Evolutionary conservation across 1,140 invertebrate genomes (phyloP).

Genomic region (Berghia stephanieae): DNA sequence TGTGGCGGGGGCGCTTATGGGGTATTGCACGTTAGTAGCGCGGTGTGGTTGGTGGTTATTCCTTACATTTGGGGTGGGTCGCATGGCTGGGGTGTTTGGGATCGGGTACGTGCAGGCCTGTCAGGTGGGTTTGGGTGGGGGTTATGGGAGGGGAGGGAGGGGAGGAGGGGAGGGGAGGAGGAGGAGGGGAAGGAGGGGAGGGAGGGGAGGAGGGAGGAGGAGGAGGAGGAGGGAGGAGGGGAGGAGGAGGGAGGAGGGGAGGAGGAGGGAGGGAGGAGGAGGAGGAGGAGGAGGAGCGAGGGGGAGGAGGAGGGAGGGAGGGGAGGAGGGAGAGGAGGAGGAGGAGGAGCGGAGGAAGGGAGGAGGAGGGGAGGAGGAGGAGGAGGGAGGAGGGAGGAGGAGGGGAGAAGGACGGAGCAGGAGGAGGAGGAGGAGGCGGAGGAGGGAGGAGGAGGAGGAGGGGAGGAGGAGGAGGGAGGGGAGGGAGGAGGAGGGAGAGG

Average conservation of each 20-base stretch:
- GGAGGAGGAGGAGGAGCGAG: not conserved
- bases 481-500: no score
- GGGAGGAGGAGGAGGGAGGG: no score
- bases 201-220: not conserved
- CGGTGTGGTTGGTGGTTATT: no score
- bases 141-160: not conserved
- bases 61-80: no score
- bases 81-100: no score
- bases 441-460: no score
- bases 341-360: not conserved
- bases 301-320: not conserved
- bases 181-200: not conserved
- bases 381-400: slow-evolving; percentile 10
- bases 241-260: not conserved
- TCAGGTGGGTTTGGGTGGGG: no score
- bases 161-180: not conserved
- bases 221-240: not conserved
- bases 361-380: slow-evolving; percentile 6
- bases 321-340: not conserved
- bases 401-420: no score
- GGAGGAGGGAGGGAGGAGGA: slow-evolving; percentile 4
- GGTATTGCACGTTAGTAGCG: no score
- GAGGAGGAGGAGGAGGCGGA: no score
- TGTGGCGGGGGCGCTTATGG: no score
- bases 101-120: no score